These are phyloP conservation scores for Drymodes brunneopygia DNA, from an alignment of 2,113 vertebrate genomes.

Conservation along the genomic window DNA sequence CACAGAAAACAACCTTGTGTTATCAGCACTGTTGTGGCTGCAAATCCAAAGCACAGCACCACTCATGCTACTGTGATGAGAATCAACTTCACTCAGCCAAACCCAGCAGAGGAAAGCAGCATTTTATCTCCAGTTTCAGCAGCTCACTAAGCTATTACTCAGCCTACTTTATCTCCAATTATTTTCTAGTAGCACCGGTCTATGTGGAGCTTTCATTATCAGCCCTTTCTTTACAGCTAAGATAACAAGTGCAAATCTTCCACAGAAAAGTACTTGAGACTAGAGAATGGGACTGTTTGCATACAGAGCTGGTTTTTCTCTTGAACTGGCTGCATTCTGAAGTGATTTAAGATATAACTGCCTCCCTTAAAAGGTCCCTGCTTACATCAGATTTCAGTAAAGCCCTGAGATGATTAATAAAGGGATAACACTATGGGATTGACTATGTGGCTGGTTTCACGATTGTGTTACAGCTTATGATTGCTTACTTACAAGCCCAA, in stretches of 20 bases:
- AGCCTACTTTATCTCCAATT: neutral
- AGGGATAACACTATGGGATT: neutral
- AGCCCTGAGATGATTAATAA: neutral
- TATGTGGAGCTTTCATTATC: neutral
- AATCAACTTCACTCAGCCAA: neutral
- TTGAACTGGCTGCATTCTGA: neutral
- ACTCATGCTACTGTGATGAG: neutral
- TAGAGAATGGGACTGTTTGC: neutral
- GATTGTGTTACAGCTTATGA: neutral
- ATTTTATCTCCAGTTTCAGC: neutral
- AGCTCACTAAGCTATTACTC: neutral
- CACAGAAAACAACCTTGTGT: neutral
- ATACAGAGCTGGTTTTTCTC: neutral
- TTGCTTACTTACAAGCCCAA: neutral
- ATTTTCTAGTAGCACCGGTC: neutral
- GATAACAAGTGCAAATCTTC: neutral
- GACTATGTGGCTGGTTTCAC: neutral
- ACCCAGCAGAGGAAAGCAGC: neutral
- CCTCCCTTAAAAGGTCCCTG: neutral
- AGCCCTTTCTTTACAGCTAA: neutral
- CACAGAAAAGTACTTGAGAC: neutral
- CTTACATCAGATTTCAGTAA: neutral
- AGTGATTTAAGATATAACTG: neutral
- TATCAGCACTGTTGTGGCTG: accelerated
- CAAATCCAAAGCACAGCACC: neutral